Percentiles rank a stretch among this genome's conserved stretches.
phyloP scores from a whole-genome alignment of 2,797 vertebrate genomes.

The Alauda arvensis region DNA sequence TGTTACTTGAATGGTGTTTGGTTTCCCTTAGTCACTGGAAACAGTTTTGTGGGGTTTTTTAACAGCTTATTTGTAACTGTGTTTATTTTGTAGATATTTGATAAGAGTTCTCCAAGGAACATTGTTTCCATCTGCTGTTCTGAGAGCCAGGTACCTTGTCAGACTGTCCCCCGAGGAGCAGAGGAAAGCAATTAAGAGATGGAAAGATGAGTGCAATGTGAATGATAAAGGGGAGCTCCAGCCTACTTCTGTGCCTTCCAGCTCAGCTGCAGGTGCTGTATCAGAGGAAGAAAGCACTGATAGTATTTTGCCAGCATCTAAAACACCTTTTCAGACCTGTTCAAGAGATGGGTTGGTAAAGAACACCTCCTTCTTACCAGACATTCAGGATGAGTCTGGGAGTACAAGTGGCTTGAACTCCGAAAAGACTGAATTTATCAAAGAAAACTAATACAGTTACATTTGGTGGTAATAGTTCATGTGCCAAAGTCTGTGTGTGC shows the following conservation, averaged over 20 bases:
- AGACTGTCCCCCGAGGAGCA: conserved; percentile 37
- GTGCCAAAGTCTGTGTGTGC: neutral
- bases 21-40: neutral
- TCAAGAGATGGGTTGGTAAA: neutral
- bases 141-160: conserved; percentile 70
- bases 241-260: neutral
- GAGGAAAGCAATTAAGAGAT: conserved; percentile 55
- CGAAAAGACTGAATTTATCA: neutral
- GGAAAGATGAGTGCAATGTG: conserved; percentile 38
- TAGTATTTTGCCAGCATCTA: neutral
- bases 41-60: neutral
- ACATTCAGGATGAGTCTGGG: neutral
- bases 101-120: conserved; percentile 76
- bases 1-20: neutral
- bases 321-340: neutral
- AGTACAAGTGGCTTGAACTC: neutral
- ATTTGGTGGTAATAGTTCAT: neutral
- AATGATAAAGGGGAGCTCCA: neutral
- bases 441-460: neutral
- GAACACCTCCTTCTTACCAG: neutral
- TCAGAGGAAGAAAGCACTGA: neutral
- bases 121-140: conserved; percentile 61
- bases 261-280: neutral
- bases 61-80: neutral
- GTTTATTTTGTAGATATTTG: conserved; percentile 73